Conservation (phyloP, 2,888 invertebrate species). For the Cephus rjabovi region DNA sequence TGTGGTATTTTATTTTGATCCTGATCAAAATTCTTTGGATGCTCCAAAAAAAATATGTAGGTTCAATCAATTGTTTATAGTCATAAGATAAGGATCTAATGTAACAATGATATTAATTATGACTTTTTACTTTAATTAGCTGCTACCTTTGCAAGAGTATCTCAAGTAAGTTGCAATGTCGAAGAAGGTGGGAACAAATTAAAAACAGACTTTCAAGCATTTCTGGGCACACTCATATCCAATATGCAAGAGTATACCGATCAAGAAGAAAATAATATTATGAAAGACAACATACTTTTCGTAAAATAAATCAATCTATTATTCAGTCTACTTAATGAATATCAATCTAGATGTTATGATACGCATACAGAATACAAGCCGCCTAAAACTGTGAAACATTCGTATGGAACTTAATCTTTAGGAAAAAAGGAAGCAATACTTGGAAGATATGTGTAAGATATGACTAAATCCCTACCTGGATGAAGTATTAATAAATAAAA, state of each 20-base stretch:
- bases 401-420: not conserved
- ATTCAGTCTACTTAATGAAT: not conserved
- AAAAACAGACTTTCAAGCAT: constrained; percentile 70
- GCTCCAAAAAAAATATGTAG: constrained; percentile 70
- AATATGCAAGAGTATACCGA: constrained; percentile 47
- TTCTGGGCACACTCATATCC: constrained; percentile 49
- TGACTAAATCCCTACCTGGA: not conserved
- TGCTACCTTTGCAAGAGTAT: constrained; percentile 72
- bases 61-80: constrained; percentile 35
- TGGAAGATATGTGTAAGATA: not conserved
- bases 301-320: constrained; percentile 1
- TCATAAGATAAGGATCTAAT: not conserved
- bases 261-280: constrained; percentile 42
- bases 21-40: constrained; percentile 68
- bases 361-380: not conserved
- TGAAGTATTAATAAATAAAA: not conserved
- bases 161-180: constrained; percentile 72
- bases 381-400: not conserved
- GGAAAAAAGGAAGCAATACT: not conserved
- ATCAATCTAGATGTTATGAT: not conserved
- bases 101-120: not conserved
- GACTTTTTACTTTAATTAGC: constrained; percentile 59
- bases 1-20: constrained; percentile 72
- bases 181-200: constrained; percentile 72
- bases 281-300: constrained; percentile 34